These are phyloP conservation scores for Plecotus auritus DNA, from an alignment of 2,113 vertebrate genomes.

Conservation along the genomic window DNA sequence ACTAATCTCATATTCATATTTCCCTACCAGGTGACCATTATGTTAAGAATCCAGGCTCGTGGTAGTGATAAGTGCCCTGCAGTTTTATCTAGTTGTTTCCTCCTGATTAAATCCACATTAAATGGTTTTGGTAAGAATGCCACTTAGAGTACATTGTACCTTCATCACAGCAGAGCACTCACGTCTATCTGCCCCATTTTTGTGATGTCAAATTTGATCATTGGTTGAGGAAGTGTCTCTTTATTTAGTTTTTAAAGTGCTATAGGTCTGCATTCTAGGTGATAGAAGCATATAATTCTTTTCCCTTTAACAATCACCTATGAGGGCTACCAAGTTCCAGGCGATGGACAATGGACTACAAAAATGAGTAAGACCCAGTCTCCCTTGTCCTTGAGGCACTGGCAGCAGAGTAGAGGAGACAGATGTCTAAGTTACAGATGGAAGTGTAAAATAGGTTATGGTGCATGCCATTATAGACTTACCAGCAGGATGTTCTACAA, in stretches of 20 bases:
- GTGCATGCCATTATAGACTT: neutral
- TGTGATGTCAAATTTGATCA: neutral
- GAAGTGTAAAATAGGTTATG: neutral
- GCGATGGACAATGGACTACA: neutral
- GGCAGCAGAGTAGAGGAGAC: neutral
- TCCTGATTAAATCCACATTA: neutral
- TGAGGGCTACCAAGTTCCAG: neutral
- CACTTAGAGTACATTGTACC: neutral
- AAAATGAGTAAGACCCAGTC: neutral
- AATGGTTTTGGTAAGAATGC: neutral
- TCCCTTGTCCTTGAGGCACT: neutral
- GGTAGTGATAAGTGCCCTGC: neutral
- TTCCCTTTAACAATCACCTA: neutral
- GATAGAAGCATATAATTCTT: neutral
- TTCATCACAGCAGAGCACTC: neutral
- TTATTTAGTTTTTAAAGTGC: slow-evolving; percentile 23
- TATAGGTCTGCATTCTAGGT: neutral
- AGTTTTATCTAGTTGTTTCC: slow-evolving; percentile 5
- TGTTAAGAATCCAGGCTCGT: neutral
- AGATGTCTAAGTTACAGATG: neutral
- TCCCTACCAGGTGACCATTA: neutral
- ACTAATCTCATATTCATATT: neutral
- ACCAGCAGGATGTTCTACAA: neutral
- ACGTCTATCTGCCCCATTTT: neutral
- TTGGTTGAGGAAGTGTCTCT: neutral